phyloP scores from a whole-genome alignment of 2,113 vertebrate species.

The Cheilinus undulatus region DNA sequence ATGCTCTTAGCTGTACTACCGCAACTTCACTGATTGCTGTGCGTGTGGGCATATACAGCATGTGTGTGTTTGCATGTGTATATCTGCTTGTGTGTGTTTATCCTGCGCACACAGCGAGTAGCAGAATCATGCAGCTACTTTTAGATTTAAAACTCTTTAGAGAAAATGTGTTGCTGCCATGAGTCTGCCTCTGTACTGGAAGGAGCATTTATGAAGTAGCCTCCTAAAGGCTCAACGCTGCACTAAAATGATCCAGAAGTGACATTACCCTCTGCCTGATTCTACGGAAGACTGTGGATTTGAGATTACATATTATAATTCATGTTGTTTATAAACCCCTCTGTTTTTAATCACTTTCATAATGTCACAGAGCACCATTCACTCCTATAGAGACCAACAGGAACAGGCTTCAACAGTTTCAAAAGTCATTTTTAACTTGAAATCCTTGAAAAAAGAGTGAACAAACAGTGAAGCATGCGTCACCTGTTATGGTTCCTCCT shows the following conservation, averaged over 20 bases:
- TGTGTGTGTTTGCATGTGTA: constrained; percentile 6
- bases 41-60: not conserved
- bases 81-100: constrained; percentile 10
- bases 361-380: constrained; percentile 51
- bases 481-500: constrained; percentile 36
- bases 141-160: constrained; percentile 25
- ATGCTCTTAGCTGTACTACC: constrained; percentile 46
- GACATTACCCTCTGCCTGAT: constrained; percentile 3
- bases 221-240: constrained; percentile 33
- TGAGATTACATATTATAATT: constrained; percentile 35
- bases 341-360: not conserved
- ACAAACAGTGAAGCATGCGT: constrained; percentile 51
- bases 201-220: constrained; percentile 27
- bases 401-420: constrained; percentile 15
- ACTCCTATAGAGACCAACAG: constrained; percentile 29
- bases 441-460: constrained; percentile 25
- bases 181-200: constrained; percentile 33
- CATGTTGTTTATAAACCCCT: constrained; percentile 38
- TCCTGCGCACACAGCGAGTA: constrained; percentile 44
- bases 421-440: constrained; percentile 8
- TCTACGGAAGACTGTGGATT: constrained; percentile 66
- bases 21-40: constrained; percentile 35
- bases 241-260: constrained; percentile 38
- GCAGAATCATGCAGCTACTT: constrained; percentile 60
- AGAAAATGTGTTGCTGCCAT: constrained; percentile 38